Base-by-base conservation (phyloP, 2,888 invertebrate species). In the Eristalis tenax region DNA sequence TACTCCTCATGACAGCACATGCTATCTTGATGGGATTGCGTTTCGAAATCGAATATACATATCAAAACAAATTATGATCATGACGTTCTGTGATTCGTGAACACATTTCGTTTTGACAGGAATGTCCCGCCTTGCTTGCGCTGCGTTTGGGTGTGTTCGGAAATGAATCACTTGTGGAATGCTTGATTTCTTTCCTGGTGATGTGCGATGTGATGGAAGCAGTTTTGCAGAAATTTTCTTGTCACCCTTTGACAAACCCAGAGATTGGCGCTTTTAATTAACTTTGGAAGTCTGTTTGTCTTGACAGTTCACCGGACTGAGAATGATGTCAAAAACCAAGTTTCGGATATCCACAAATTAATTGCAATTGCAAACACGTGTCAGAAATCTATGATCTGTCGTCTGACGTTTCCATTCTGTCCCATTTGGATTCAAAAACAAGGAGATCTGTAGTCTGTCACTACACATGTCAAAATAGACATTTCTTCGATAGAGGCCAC, bases 1-100 rank as follows among this genome's bases (percentile, higher is more conserved):
- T 50, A 50, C 50, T 50, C 50, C 50, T 50, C 50, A 50, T 50
- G 50, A 50, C 50, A 50, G 50, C 50, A n/a, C 50, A 50, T 50
- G 3, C 26, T 26, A 26, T 38, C 18, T 50, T 50, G 50, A 50
- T 15, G 43, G 15, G 43, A 43, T 43, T 43, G n/a, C 2, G n/a
- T 50, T 50, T 50, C n/a, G 18, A 50, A 50, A 50, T 1, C 18
- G 8, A 18, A 50, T 38, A 50, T 38, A 38, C 38, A 50, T 50
- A 50, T 50, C 18, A 6, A 50, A 50, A 50, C 50, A 18, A 50
- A 50, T 50, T n/a, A 50, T 18, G 50, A 50, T 50, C 18, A 18
- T 50, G 50, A 50, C 18, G 50, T 50, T 50, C 50, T 18, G 18
- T 50, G 50, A 18, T 50, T 50, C 50, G 50, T 50, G 50, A 50